Base-by-base conservation (phyloP, 2,888 invertebrate species). In the Autographa gamma region DNA sequence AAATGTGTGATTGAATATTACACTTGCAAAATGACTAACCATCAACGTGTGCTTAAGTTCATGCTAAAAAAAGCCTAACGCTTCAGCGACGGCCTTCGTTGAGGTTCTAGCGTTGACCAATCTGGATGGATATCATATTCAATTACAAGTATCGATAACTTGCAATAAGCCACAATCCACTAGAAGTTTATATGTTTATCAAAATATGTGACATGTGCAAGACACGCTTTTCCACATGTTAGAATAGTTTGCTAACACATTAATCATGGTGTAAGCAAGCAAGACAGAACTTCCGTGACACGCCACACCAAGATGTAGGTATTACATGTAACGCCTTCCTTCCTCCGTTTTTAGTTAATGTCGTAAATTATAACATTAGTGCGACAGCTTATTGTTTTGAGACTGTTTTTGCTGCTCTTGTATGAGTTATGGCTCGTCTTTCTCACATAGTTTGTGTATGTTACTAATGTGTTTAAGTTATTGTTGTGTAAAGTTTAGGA, bases 281-380 rank as follows among this genome's bases (percentile, higher is more conserved):
- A 73, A 1, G 41, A 60, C 65, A 63, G 65, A 79, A 66, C 63
- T 76, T 79, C 58, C 79, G 41, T 59, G 31, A 32, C 70, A 11
- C 31, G 65, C 60, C n/a, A 69, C 18, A 43, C 31, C n/a, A 48
- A 1, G n/a, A 38, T 54, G 54, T n/a, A 69, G 79, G 60, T 69
- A 56, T 76, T 31, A 60, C 62, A 60, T 67, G 61, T 52, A 18
- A 56, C 7, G 8, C 52, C 56, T 76, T 77, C 70, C 79, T 76
- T 74, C 75, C 74, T 65, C 60, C 54, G 60, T 56, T 69, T 65
- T 63, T 63, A 69, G 19, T 69, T 69, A 52, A 2, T 25, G 32
- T 68, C 64, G 59, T 67, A 68, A 59, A 54, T 67, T 61, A 58
- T 52, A 52, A 73, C 43, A 48, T 54, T 52, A 31, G 60, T 18